phyloP scores from a whole-genome alignment of 2,113 vertebrate genomes.

The Calcarius ornatus region DNA sequence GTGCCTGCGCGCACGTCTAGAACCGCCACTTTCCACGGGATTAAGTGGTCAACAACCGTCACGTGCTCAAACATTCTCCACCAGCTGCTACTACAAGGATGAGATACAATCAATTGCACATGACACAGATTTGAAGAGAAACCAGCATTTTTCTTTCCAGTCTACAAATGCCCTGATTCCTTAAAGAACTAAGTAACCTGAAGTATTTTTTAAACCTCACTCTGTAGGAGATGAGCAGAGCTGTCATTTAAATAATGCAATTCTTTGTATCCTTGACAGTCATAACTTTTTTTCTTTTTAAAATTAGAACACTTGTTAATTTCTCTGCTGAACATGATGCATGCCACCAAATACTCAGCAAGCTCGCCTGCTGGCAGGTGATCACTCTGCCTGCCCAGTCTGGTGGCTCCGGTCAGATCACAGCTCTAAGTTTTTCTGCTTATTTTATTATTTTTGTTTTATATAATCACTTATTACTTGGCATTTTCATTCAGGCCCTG shows the following conservation, averaged over 20 bases:
- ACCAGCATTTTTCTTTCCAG: neutral
- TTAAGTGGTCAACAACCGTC: neutral
- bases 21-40: neutral
- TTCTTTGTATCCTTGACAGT: neutral
- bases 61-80: neutral
- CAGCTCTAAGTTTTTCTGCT: neutral
- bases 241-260: neutral
- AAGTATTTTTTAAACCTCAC: neutral
- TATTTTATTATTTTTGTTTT: neutral
- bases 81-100: neutral
- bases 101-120: neutral
- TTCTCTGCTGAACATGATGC: neutral
- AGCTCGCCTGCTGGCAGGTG: neutral
- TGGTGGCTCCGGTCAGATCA: neutral
- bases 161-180: neutral
- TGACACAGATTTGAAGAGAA: neutral
- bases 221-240: neutral
- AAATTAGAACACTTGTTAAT: neutral
- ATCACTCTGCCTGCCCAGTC: neutral
- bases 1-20: fast-evolving
- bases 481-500: neutral
- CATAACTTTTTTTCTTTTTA: neutral
- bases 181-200: neutral
- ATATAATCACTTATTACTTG: neutral
- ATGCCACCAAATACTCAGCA: neutral